Conservation (phyloP, 2,888 invertebrate species). For the Abrostola triplasia region DNA sequence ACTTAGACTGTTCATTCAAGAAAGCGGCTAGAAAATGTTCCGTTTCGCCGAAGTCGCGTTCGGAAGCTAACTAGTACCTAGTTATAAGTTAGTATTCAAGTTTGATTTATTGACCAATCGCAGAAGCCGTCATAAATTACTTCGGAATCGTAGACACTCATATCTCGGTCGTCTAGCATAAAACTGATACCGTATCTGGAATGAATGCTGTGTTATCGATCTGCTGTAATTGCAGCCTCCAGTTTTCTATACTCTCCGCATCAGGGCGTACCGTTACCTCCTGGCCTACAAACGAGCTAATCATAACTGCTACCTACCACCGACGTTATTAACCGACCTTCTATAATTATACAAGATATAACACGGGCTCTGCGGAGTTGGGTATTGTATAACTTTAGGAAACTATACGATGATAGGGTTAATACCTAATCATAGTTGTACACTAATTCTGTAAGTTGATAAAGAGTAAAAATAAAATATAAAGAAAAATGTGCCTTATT, state of each 20-base stretch:
- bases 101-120: too few relatives aligned
- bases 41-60: too few relatives aligned
- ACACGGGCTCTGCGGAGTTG: not conserved
- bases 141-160: not conserved
- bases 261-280: conserved; percentile 69
- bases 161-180: conserved; percentile 47
- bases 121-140: too few relatives aligned
- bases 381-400: not conserved
- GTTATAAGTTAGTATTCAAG: too few relatives aligned
- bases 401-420: too few relatives aligned
- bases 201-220: conserved; percentile 64
- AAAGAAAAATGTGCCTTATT: too few relatives aligned
- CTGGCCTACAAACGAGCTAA: conserved; percentile 65
- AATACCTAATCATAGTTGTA: too few relatives aligned
- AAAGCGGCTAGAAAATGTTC: too few relatives aligned
- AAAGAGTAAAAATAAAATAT: too few relatives aligned
- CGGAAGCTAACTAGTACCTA: too few relatives aligned
- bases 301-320: conserved; percentile 59
- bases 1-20: too few relatives aligned
- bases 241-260: conserved; percentile 60
- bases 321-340: conserved; percentile 59
- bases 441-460: too few relatives aligned
- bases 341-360: conserved; percentile 40
- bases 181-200: conserved; percentile 42
- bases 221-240: conserved; percentile 65